Evolutionary conservation across 2,888 invertebrate genomes (phyloP), one percentile per base, ranked within the genome.

Genomic region (Cyaniris semiargus): DNA sequence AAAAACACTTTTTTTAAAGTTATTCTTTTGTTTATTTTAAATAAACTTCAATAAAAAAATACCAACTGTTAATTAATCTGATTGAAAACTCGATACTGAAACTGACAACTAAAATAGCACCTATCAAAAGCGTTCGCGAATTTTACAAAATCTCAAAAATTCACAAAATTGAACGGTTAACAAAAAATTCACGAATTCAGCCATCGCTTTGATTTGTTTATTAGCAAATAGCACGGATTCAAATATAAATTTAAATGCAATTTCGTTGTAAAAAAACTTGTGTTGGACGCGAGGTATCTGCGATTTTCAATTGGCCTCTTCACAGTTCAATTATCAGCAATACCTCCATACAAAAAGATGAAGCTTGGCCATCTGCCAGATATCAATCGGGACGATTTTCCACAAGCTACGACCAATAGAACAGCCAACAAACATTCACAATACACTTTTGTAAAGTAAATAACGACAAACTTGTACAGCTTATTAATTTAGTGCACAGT

Each of bases 261-360:
- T 66, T 31, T 66, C 15, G 66, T 66, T 66, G 66, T 31, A 31
- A 66, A 66, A 31, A 66, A 66, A 66, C 60, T 27, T 15, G 66
- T 66, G 66, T 66, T 5, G 27, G 27, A 23, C 60, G 58, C n/a
- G 60, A 38, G n/a, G 38, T 38, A 71, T 71, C 10, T 71, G 38
- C 71, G n/a, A 71, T 38, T 71, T 71, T 44, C 38, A 44, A 72
- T 72, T 72, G 72, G 72, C 38, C 72, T 38, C 18, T 23, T 72
- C 72, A 38, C 72, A 38, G 72, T 72, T 15, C 72, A 72, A 72
- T 72, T 72, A 72, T 38, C 13, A 72, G 38, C 21, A 72, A 21
- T 44, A 44, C 38, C 72, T 38, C 23, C 6, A 38, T 34, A 38
- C 21, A 72, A 71, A 71, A 71, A 71, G 38, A 71, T 71, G 38